Base-by-base conservation (phyloP, 2,113 vertebrate species). In the Bujurquina vittata region DNA sequence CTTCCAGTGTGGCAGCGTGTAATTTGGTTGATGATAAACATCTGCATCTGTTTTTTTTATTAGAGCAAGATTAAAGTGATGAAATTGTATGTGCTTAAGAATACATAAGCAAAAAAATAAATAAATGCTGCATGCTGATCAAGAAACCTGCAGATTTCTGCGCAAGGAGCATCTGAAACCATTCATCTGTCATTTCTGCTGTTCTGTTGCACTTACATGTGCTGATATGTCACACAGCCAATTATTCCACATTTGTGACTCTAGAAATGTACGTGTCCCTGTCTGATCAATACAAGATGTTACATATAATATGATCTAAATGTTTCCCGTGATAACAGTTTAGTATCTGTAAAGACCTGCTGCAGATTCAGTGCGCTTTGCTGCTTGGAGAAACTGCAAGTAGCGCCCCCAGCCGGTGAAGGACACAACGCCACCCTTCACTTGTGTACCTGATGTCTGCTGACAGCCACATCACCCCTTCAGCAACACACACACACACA, bases 401-500 rank as follows among this genome's bases (percentile, higher is more conserved):
- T 54, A 85, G 87, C 89, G 83, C 90, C 88, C 33, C 81, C 86
- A n/a, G 37, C 77, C 31, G 88, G 88, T 59, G 17, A 31, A 54
- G 7, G 8, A 65, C 56, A 78, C 69, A 81, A 75, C 56, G 49
- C 65, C 80, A 75, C 54, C 37, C 79, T 86, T 84, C 69, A 81
- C 77, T 79, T 23, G 26, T 67, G 72, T 88, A 86, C 85, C 87
- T 90, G 75, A 86, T 84, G 87, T 80, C 77, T 79, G 86, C 80
- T 86, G 86, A 83, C 88, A 77, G 90, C 90, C 92, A 93, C 92
- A 91, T 91, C 90, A 92, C 83, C 78, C 75, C 35, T 20, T 75
- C 77, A 58, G 79, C 57, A 59, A 33, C 62, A 77, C 22, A 54
- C 63, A 77, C 62, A 35, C 56, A 33, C 69, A 52, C 14, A 4